Evolutionary conservation across 2,888 invertebrate species (phyloP).

Genomic region (Spisula subtruncata): DNA sequence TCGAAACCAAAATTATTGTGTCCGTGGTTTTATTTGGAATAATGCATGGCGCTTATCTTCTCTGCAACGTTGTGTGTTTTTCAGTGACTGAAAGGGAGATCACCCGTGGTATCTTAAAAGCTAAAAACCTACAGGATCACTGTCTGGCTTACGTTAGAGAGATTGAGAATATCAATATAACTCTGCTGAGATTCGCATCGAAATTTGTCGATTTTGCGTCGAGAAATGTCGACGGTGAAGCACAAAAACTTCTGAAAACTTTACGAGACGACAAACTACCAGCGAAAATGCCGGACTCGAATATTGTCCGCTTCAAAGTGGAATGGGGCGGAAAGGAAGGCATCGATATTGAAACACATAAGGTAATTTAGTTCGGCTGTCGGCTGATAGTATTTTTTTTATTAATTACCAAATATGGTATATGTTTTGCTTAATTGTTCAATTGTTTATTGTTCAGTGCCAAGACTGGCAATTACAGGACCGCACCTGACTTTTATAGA

Average conservation of each 20-base stretch:
- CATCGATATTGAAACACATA: slow-evolving; percentile 95
- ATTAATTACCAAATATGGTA: too few relatives aligned
- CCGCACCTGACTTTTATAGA: too few relatives aligned
- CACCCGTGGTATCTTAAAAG: slow-evolving; percentile 97
- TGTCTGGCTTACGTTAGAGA: slow-evolving; percentile 96
- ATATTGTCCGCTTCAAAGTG: slow-evolving; percentile 90
- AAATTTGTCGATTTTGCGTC: slow-evolving; percentile 96
- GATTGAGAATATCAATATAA: slow-evolving; percentile 98
- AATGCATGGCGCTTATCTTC: too few relatives aligned
- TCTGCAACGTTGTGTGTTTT: not conserved
- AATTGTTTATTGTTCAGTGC: too few relatives aligned
- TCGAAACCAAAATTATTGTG: too few relatives aligned
- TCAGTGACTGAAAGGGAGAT: slow-evolving; percentile 99
- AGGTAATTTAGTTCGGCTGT: too few relatives aligned
- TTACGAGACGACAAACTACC: slow-evolving; percentile 96
- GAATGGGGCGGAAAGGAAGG: slow-evolving; percentile 98
- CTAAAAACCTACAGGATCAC: slow-evolving; percentile 97
- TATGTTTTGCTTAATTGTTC: too few relatives aligned
- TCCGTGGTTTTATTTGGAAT: too few relatives aligned
- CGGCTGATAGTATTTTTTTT: too few relatives aligned
- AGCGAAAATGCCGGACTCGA: slow-evolving; percentile 84
- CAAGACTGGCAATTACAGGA: too few relatives aligned
- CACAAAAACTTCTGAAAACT: slow-evolving; percentile 95
- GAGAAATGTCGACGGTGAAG: slow-evolving; percentile 95
- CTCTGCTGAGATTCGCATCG: slow-evolving; percentile 94